Conservation (phyloP, 2,888 invertebrate species). For the Piscicola geometra region DNA sequence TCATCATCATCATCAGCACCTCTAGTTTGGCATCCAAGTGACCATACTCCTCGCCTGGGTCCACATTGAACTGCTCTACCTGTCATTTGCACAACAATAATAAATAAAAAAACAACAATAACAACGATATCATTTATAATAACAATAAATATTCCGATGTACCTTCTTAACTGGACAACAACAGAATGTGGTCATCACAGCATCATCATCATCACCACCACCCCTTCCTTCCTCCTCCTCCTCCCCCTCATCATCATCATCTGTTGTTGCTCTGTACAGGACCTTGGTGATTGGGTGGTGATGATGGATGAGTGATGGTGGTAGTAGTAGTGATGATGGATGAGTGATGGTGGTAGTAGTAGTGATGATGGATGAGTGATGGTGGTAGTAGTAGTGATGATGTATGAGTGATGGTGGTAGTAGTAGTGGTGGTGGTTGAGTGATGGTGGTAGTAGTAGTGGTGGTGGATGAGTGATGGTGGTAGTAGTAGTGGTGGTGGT, state of each 20-base stretch:
- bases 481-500: too few species aligned
- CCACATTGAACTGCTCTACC: background rate
- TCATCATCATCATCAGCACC: slow-evolving; percentile 18
- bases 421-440: too few species aligned
- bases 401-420: too few species aligned
- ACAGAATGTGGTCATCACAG: background rate
- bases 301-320: background rate
- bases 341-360: background rate
- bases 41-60: slow-evolving; percentile 23
- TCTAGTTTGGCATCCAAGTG: slow-evolving; percentile 30
- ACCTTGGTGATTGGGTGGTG: background rate
- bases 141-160: background rate
- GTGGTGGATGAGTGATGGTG: too few species aligned
- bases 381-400: too few species aligned
- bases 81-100: background rate
- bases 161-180: background rate
- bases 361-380: background rate
- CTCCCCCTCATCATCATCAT: background rate
- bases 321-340: background rate
- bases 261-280: background rate
- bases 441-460: too few species aligned
- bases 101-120: background rate
- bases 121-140: background rate
- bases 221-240: background rate
- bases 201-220: too few species aligned